Conservation (phyloP, 2,113 vertebrate species). For the Sardina pilchardus region DNA sequence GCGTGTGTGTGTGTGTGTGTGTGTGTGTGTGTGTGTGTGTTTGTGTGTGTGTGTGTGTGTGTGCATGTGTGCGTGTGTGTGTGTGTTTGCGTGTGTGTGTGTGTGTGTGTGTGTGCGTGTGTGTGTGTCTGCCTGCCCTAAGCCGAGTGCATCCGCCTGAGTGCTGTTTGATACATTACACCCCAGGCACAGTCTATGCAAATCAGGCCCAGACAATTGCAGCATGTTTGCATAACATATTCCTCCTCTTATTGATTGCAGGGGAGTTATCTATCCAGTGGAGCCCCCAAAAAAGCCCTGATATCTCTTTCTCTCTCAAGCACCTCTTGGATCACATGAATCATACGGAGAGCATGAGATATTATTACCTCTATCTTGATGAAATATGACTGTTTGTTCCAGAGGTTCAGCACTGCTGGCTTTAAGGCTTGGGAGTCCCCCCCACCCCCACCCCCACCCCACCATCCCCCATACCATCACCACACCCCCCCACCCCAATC, state of each 20-base stretch:
- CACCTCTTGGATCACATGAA: not conserved
- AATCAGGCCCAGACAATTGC: constrained; percentile 33
- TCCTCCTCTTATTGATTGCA: constrained; percentile 41
- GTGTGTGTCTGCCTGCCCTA: constrained; percentile 21
- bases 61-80: constrained; percentile 20
- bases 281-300: constrained; percentile 29
- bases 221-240: constrained; percentile 38
- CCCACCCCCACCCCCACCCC: not conserved
- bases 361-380: constrained; percentile 19
- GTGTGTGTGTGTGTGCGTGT: constrained; percentile 10
- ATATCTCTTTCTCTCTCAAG: not conserved
- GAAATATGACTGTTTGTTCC: constrained; percentile 18
- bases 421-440: not conserved
- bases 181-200: constrained; percentile 41
- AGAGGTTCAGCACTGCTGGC: not conserved
- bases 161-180: constrained; percentile 42
- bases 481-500: not conserved
- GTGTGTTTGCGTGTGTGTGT: constrained; percentile 17
- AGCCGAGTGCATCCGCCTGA: constrained; percentile 8
- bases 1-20: constrained; percentile 20
- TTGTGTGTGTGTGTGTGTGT: constrained; percentile 17
- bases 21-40: constrained; percentile 19
- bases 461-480: not conserved
- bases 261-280: constrained; percentile 39
- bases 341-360: not conserved